These are phyloP conservation scores for Theonella swinhoei DNA, from an alignment of 37 sponge, comb jelly and placozoan genomes.

Conservation along the genomic window DNA sequence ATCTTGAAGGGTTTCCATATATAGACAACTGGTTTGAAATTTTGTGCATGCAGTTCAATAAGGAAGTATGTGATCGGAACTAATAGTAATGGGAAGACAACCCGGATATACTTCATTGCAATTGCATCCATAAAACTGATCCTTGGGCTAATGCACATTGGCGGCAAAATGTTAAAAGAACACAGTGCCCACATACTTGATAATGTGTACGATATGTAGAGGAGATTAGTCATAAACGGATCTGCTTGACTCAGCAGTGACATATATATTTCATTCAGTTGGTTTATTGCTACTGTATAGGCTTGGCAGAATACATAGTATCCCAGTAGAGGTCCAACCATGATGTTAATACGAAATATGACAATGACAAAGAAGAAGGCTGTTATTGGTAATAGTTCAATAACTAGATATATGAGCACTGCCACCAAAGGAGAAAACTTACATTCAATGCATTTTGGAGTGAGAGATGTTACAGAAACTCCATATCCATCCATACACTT, in stretches of 20 bases:
- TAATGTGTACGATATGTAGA: background rate
- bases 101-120: conserved; percentile 5
- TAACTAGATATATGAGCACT: background rate
- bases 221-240: background rate
- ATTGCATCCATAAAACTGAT: background rate
- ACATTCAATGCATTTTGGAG: background rate
- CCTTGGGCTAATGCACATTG: background rate
- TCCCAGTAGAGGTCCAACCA: background rate
- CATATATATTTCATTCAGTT: background rate
- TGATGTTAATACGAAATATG: background rate
- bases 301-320: background rate
- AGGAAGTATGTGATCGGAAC: background rate
- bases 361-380: background rate
- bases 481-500: background rate
- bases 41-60: conserved; percentile 11
- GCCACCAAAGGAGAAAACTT: background rate
- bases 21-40: conserved; percentile 5
- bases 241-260: background rate
- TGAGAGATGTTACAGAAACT: background rate
- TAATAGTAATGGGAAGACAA: conserved; percentile 6
- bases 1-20: conserved; percentile 2
- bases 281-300: background rate
- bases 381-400: background rate
- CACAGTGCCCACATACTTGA: background rate
- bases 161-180: background rate